Conservation (phyloP, 2,113 vertebrate species). For the Chloropsis hardwickii region DNA sequence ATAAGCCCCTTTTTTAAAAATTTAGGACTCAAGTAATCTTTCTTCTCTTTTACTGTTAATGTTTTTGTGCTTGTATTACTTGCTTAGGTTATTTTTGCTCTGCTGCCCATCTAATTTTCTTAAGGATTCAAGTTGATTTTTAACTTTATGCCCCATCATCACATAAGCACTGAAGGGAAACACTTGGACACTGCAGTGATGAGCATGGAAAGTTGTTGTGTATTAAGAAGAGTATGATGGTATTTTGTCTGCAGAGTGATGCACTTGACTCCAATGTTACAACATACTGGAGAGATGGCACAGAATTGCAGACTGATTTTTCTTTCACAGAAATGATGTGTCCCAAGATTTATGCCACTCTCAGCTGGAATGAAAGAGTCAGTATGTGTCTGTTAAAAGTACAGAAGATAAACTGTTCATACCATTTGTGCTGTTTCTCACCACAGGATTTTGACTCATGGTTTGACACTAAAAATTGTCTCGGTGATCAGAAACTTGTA, state of each 20-base stretch:
- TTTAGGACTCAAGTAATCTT: not conserved
- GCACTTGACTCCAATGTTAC: not conserved
- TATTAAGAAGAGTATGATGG: not conserved
- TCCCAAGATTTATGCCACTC: not conserved
- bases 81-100: not conserved
- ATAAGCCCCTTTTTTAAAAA: not conserved
- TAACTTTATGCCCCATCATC: not conserved
- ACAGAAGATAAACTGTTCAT: not conserved
- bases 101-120: not conserved
- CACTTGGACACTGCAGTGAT: not conserved
- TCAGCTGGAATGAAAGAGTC: not conserved
- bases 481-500: slow-evolving; percentile 89
- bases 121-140: not conserved
- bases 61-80: not conserved
- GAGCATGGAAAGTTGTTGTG: not conserved
- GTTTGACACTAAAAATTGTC: slow-evolving; percentile 92
- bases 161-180: not conserved
- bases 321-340: not conserved
- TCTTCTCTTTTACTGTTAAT: not conserved
- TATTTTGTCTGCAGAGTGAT: not conserved
- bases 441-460: slow-evolving; percentile 89
- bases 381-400: not conserved
- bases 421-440: not conserved
- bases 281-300: not conserved
- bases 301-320: not conserved